phyloP scores from a whole-genome alignment of 2,113 vertebrate genomes.

The Malurus melanocephalus region DNA sequence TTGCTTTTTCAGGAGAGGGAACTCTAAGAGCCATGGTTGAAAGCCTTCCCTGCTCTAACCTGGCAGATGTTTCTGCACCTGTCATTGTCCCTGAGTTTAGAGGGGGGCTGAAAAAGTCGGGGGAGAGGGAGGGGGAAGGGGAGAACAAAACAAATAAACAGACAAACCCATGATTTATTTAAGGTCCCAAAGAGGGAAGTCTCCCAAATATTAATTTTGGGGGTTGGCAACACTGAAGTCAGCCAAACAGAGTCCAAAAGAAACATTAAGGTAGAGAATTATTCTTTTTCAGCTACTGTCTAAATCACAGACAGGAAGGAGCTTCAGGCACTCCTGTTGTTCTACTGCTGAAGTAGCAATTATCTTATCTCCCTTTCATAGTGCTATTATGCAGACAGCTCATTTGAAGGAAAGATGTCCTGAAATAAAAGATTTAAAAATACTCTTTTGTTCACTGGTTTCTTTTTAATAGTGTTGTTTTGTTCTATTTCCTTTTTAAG shows the following conservation, averaged over 20 bases:
- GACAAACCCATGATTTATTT: conserved; percentile 19
- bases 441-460: neutral
- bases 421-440: conserved; percentile 32
- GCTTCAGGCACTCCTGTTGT: neutral
- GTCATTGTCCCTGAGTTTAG: neutral
- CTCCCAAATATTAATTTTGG: conserved; percentile 41
- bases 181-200: neutral
- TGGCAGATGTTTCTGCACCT: neutral
- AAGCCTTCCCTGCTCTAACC: neutral
- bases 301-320: conserved; percentile 24
- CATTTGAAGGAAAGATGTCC: conserved; percentile 5
- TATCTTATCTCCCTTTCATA: conserved; percentile 22
- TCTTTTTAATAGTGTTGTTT: neutral
- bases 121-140: neutral
- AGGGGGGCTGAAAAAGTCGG: neutral
- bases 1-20: neutral
- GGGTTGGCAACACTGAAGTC: conserved; percentile 8
- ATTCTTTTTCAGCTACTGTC: conserved; percentile 16
- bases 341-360: conserved; percentile 48
- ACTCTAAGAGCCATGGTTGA: neutral
- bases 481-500: neutral
- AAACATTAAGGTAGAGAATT: conserved; percentile 35
- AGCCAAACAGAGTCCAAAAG: conserved; percentile 43
- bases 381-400: neutral
- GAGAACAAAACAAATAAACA: neutral